phyloP scores from a whole-genome alignment of 2,888 invertebrate species.

The Tipula vernalis region DNA sequence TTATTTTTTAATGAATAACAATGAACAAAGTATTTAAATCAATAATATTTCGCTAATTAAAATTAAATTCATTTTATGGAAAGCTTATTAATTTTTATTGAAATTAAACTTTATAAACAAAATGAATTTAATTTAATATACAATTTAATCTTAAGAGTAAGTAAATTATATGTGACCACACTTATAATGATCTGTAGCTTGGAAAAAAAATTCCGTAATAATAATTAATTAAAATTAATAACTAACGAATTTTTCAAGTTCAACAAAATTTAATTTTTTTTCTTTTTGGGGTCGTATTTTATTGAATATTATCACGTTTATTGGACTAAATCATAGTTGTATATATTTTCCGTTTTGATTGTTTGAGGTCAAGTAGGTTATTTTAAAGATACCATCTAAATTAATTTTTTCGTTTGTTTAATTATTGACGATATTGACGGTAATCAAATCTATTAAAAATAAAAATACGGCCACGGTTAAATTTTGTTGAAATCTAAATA shows the following conservation, averaged over 20 bases:
- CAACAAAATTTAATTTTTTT: too few relatives aligned
- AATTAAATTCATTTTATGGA: not conserved
- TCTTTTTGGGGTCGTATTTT: not conserved
- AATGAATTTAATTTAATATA: not conserved
- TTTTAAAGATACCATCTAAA: not conserved
- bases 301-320: not conserved
- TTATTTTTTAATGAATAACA: not conserved
- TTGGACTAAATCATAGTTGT: not conserved
- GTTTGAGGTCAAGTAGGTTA: not conserved
- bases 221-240: not conserved
- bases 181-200: not conserved
- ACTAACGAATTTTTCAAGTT: not conserved
- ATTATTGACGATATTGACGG: not conserved
- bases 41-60: not conserved
- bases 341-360: not conserved
- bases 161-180: not conserved
- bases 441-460: not conserved
- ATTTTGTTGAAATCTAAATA: not conserved
- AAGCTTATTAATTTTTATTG: not conserved
- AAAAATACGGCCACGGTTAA: not conserved
- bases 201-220: not conserved
- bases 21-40: not conserved
- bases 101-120: not conserved
- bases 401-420: not conserved
- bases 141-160: not conserved